phyloP scores from a whole-genome alignment of 2,888 invertebrate species.

The Chironomus riparius region DNA sequence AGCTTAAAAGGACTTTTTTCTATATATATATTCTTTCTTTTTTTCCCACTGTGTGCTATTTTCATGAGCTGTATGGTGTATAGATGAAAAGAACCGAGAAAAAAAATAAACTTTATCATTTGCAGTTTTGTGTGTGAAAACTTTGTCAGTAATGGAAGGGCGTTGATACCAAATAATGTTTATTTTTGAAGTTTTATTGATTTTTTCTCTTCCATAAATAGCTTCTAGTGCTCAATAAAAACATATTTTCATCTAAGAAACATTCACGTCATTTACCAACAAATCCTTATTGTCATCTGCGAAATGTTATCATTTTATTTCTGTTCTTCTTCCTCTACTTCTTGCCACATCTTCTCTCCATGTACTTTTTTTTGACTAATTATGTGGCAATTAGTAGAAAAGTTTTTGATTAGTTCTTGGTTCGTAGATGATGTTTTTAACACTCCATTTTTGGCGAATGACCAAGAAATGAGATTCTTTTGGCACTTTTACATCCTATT shows the following conservation, averaged over 20 bases:
- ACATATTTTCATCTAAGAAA: not conserved
- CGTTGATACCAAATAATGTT: not conserved
- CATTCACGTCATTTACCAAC: not conserved
- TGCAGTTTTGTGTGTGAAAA: not conserved
- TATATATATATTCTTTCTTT: not conserved
- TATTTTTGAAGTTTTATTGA: not conserved
- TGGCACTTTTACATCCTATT: no score
- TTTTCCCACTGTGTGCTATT: not conserved
- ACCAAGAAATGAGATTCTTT: no score
- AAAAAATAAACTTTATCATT: not conserved
- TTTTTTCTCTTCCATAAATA: not conserved
- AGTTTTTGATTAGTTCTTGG: not conserved
- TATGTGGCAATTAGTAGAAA: slow-evolving; percentile 7
- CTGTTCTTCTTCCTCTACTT: not conserved
- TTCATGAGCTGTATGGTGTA: not conserved
- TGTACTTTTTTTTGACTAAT: slow-evolving; percentile 1
- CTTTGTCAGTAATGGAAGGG: not conserved
- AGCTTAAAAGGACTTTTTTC: not conserved
- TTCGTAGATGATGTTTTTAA: not conserved
- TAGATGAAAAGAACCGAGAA: not conserved
- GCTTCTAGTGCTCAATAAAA: not conserved
- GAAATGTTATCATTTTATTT: not conserved
- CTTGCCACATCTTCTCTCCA: not conserved
- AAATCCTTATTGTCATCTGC: not conserved
- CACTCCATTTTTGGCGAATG: no score